A percentile compares a stretch with the other conserved stretches of the same genome.
Conservation (phyloP, 2,797 vertebrate genomes). For the Poecile montanus region DNA sequence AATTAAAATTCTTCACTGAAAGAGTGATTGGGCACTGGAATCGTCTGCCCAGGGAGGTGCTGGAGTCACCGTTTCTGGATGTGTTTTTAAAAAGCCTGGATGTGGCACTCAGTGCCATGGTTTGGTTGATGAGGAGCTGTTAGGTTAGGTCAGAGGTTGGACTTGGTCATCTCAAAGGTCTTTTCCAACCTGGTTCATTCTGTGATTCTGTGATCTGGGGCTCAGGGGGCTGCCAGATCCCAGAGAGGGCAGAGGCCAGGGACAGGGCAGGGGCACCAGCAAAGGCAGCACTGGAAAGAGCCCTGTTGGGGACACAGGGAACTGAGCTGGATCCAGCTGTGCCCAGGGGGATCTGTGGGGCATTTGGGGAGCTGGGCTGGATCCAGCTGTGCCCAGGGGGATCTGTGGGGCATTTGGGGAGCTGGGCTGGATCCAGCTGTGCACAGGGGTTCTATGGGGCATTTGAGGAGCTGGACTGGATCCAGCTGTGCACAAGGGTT, state of each 20-base stretch:
- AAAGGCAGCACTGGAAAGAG: background rate
- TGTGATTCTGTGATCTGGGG: background rate
- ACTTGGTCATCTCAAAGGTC: background rate
- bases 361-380: background rate
- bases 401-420: background rate
- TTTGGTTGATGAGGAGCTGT: background rate
- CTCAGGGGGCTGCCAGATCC: background rate
- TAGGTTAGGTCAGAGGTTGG: background rate
- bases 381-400: background rate
- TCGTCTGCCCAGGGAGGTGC: fast-evolving
- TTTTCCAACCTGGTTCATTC: background rate
- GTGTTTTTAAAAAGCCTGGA: background rate
- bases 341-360: background rate
- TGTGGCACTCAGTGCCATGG: background rate
- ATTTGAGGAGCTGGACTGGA: background rate
- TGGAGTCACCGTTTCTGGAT: background rate
- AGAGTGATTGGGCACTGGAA: background rate
- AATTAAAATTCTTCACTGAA: background rate
- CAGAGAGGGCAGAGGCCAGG: background rate
- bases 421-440: background rate
- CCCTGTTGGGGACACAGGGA: background rate
- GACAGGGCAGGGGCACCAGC: background rate
- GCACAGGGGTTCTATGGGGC: background rate
- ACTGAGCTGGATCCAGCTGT: background rate
- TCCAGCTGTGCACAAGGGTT: background rate